These are phyloP conservation scores for Bradypus variegatus DNA, from an alignment of 2,797 vertebrate genomes.

Conservation along the genomic window DNA sequence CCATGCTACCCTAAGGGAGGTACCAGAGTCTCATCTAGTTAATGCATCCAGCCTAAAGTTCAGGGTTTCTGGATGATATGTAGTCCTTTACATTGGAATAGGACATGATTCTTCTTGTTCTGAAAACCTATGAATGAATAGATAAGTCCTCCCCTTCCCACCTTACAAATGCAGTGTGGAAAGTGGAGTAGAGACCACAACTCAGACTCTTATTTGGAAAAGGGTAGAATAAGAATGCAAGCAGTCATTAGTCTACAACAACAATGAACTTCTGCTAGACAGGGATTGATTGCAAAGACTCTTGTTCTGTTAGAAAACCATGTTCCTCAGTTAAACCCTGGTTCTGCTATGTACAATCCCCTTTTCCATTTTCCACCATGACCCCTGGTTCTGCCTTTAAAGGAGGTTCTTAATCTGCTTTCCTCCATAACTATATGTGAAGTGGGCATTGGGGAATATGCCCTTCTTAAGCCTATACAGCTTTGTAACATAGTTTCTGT, in stretches of 20 bases:
- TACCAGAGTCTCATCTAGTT: too few relatives aligned
- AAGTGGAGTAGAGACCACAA: not conserved
- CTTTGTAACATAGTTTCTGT: not conserved
- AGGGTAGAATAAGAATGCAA: not conserved
- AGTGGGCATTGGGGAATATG: not conserved
- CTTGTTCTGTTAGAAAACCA: not conserved
- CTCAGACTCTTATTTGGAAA: not conserved
- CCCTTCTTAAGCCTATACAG: not conserved
- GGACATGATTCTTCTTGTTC: not conserved
- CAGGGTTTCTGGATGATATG: not conserved
- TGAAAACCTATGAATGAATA: not conserved
- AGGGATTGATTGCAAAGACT: not conserved
- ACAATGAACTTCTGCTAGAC: not conserved
- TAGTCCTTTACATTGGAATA: not conserved
- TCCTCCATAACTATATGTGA: not conserved
- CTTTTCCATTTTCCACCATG: not conserved
- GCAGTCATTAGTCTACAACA: rapidly evolving
- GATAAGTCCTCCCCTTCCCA: not conserved
- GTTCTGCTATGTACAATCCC: not conserved
- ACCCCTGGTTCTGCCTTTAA: not conserved
- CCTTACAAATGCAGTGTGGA: not conserved
- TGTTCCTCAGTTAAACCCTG: not conserved
- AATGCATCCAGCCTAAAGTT: not conserved
- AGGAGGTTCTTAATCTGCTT: not conserved
- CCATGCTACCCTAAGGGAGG: not conserved